Conservation (phyloP, 2,113 vertebrate genomes). For the Lasiurus cinereus region DNA sequence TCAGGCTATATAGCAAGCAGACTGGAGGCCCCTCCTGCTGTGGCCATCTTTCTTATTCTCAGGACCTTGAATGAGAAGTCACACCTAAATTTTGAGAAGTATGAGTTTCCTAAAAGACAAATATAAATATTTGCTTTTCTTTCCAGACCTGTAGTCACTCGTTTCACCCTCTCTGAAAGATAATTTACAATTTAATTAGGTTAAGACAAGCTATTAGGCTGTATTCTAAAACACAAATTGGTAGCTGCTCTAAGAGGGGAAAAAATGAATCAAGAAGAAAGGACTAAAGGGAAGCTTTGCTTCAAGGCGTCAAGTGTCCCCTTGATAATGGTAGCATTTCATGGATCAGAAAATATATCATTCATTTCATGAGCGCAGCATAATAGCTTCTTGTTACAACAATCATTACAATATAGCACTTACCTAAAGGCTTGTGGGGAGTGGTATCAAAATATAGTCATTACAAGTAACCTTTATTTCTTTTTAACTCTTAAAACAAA, state of each 20-base stretch:
- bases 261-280: slow-evolving; percentile 36
- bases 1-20: background rate
- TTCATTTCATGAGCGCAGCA: slow-evolving; percentile 62
- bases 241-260: slow-evolving; percentile 51
- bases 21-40: background rate
- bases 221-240: slow-evolving; percentile 49
- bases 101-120: slow-evolving; percentile 17
- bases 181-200: background rate
- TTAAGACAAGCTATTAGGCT: background rate
- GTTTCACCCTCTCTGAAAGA: slow-evolving; percentile 2
- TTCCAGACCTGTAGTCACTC: background rate
- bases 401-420: slow-evolving; percentile 59
- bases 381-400: slow-evolving; percentile 74
- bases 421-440: slow-evolving; percentile 59
- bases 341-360: slow-evolving; percentile 74
- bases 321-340: slow-evolving; percentile 74
- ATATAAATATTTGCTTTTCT: background rate
- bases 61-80: background rate
- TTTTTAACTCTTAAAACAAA: slow-evolving; percentile 19
- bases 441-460: slow-evolving; percentile 36
- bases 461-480: background rate
- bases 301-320: slow-evolving; percentile 78
- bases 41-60: background rate
- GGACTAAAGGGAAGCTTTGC: slow-evolving; percentile 72
- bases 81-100: background rate